Base-by-base conservation (phyloP, 2,113 vertebrate species). In the Euleptes europaea region DNA sequence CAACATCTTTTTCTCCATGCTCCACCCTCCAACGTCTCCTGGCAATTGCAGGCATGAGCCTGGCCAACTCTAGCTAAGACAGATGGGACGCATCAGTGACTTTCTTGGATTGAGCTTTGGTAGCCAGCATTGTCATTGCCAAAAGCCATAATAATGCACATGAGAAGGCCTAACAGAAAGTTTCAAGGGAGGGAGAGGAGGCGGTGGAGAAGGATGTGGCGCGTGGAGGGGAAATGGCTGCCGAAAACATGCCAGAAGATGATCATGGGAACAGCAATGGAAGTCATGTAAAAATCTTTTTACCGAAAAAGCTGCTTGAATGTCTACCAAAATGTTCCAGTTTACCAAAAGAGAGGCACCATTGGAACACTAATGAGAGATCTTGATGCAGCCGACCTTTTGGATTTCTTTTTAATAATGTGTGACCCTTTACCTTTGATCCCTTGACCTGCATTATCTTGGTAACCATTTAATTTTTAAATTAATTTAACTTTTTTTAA, bases 261-360 rank as follows among this genome's bases (percentile, higher is more conserved):
- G 99, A 99, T 98, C 98, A 99, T 96, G 99, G 99, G 97, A 97
- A 97, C 97, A 97, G 96, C 97, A 97, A 97, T 95, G 97, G 97
- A 96, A 97, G 97, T 96, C 98, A 99, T 99, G 98, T 99, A 98
- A 99, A 99, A 98, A 99, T 99, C 98, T 99, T 99, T 97, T 97
- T 99, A 97, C 99, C 99, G 97, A 99, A 99, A 98, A 99, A 99
- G 98, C 98, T 99, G 97, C 98, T 99, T 96, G 99, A 99, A 98
- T 99, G 99, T 98, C 98, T 99, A 97, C 99, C 99, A 96, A 99
- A 99, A 97, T 99, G 99, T 96, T 99, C 99, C 95, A 99, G 98
- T 95, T 98, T 99, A 97, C 99, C 99, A 94, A 99, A 99, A 95
- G 99, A 99, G 97, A 97, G 99, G 96, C 99, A 99, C 96, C 97